Evolutionary conservation across 2,113 vertebrate genomes (phyloP).

Genomic region (Cyprinodon variegatus): DNA sequence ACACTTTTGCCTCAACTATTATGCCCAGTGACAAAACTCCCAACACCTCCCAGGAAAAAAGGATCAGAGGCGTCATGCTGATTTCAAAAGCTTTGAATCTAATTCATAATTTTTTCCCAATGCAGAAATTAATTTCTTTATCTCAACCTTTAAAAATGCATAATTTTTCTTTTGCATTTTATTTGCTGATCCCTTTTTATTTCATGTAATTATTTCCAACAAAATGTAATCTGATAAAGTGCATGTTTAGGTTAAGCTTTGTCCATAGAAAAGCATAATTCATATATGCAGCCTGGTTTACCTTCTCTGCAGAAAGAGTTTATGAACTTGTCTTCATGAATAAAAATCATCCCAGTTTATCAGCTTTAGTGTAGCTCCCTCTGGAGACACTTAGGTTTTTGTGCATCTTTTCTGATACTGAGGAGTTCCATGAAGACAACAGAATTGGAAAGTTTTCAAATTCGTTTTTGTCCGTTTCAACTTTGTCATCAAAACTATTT

Average conservation of each 20-base stretch:
- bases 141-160: background rate
- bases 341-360: background rate
- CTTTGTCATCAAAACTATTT: background rate
- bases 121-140: background rate
- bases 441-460: background rate
- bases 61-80: background rate
- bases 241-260: background rate
- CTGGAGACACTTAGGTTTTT: background rate
- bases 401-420: background rate
- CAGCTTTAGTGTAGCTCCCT: constrained; percentile 1
- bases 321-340: background rate
- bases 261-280: background rate
- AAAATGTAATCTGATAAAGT: background rate
- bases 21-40: background rate
- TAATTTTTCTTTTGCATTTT: background rate
- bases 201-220: background rate
- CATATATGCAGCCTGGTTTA: background rate
- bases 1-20: background rate
- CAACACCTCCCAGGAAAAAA: background rate
- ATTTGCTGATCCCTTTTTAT: background rate
- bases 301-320: background rate
- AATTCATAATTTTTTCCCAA: background rate
- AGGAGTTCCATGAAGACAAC: background rate
- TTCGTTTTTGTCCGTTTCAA: background rate
- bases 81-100: background rate